Evolutionary conservation across 1,140 invertebrate species (phyloP), one percentile per base, ranked within the genome.

Genomic region (Tenebrio molitor): DNA sequence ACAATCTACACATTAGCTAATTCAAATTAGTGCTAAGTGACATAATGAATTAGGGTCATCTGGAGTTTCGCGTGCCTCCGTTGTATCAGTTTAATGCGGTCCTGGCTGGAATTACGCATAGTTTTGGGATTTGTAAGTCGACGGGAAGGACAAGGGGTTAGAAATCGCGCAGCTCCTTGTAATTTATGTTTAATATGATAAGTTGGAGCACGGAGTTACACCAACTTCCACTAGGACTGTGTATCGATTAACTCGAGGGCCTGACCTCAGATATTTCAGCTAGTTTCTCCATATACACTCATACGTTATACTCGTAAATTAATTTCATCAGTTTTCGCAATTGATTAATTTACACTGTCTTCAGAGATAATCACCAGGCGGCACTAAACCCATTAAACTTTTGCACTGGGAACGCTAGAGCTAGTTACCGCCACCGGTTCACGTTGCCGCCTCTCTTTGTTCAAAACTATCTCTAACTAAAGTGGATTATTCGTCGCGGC

Each of bases 181-280:
- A 58, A 58, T 58, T 58, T 58, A 58, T 58, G 50, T 17, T 58
- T 58, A 58, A 58, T 58, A 58, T 58, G 50, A 58, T 58, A 58
- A 58, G 50, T 58, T 58, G 21, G 50, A 58, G 12, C 50, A 29
- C 36, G 7, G 50, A 58, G 50, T 58, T 58, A 58, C 21, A 25
- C 21, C 23, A 58, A 58, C 50, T 58, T 58, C 50, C 12, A 29
- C 21, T 58, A 58, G 50, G 50, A 58, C 50, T 58, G 50, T 58
- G 21, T 58, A 58, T 58, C 50, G 50, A 58, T 58, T 58, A 58
- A 58, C 50, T 50, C 15, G 50, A n/a, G 50, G 50, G 23, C 50
- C 50, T 58, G 50, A 58, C 50, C 50, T 58, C 50, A 58, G 50
- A 58, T 29, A 58, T 58, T 58, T 58, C 50, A 58, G 29, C 50